Evolutionary conservation across 2,113 vertebrate species (phyloP).

Genomic region (Xiphophorus maculatus): DNA sequence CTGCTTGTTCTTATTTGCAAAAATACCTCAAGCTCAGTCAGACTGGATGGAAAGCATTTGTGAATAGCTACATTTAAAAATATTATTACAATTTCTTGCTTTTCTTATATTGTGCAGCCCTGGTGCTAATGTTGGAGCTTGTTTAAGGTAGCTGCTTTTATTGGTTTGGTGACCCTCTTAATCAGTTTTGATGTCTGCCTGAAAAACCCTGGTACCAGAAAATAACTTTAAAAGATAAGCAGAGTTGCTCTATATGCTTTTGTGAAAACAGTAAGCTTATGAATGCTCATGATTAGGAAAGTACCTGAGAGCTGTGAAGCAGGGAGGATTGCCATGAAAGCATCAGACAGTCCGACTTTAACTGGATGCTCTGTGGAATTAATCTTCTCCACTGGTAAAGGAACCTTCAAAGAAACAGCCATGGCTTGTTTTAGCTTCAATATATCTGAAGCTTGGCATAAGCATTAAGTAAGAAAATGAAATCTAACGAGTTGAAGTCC

Average conservation of each 20-base stretch:
- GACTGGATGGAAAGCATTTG: neutral
- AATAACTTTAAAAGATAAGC: too few species aligned
- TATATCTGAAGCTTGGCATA: neutral
- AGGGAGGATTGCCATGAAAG: slow-evolving; percentile 87
- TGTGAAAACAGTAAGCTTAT: too few species aligned
- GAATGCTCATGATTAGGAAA: slow-evolving; percentile 27
- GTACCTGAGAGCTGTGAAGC: slow-evolving; percentile 82
- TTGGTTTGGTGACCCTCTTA: neutral
- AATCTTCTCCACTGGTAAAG: slow-evolving; percentile 85
- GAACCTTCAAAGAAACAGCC: slow-evolving; percentile 79
- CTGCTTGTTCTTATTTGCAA: neutral
- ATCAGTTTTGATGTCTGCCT: too few species aligned
- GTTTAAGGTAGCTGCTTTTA: neutral
- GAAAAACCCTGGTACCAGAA: too few species aligned
- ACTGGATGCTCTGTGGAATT: slow-evolving; percentile 92
- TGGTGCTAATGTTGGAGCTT: neutral
- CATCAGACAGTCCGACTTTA: slow-evolving; percentile 94
- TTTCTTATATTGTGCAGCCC: neutral
- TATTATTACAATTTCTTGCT: neutral
- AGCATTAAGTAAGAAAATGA: neutral
- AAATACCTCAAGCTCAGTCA: neutral
- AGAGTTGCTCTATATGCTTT: too few species aligned
- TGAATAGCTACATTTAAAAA: neutral
- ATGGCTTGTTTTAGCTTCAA: neutral
- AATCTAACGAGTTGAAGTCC: neutral